Evolutionary conservation across 2,888 invertebrate species (phyloP).

Genomic region (Parasteatoda lunata): DNA sequence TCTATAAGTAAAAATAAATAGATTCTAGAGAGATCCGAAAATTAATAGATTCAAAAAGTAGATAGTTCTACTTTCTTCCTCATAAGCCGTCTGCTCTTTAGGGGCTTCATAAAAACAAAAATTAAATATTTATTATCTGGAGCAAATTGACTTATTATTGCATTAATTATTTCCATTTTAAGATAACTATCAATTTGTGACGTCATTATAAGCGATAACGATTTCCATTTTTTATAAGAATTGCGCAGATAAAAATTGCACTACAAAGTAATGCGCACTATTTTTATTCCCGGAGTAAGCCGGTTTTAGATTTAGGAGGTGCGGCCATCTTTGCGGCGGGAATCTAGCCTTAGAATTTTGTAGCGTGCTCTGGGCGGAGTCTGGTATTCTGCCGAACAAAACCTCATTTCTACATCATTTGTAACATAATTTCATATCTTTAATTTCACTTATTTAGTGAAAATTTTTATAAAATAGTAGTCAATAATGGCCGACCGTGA

Average conservation of each 20-base stretch:
- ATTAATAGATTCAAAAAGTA: no score
- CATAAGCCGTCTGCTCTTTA: no score
- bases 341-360: constrained; percentile 58
- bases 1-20: no score
- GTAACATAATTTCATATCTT: constrained; percentile 25
- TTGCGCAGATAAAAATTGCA: constrained; percentile 48
- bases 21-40: no score
- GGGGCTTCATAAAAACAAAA: no score
- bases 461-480: constrained; percentile 19
- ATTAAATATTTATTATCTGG: no score
- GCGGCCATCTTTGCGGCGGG: constrained; percentile 68
- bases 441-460: constrained; percentile 19
- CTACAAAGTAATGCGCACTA: constrained; percentile 53
- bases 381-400: constrained; percentile 32
- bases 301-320: constrained; percentile 61
- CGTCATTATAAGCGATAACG: constrained; percentile 20
- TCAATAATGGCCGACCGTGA: constrained; percentile 80
- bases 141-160: no score
- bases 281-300: constrained; percentile 64
- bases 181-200: neutral
- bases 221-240: neutral
- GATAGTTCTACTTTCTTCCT: no score
- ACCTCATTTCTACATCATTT: constrained; percentile 25
- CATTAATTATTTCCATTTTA: no score
- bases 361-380: constrained; percentile 68